Evolutionary conservation across 2,888 invertebrate genomes (phyloP).

Genomic region (Thymelicus lineola): DNA sequence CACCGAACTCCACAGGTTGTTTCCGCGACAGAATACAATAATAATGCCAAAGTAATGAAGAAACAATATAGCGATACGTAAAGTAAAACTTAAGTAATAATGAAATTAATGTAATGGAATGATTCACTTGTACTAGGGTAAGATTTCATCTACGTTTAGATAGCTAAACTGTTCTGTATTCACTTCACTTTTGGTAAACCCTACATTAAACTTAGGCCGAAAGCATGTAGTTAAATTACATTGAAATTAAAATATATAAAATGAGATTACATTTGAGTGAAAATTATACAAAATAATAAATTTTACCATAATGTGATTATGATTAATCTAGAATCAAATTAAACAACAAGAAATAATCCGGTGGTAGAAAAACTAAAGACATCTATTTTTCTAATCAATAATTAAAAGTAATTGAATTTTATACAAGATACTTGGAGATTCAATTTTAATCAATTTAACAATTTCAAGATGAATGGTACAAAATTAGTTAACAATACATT

Average conservation of each 20-base stretch:
- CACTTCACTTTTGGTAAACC: constrained; percentile 69
- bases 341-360: constrained; percentile 42
- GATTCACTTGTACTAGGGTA: constrained; percentile 58
- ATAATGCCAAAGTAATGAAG: constrained; percentile 23
- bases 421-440: constrained; percentile 20
- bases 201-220: constrained; percentile 44
- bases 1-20: constrained; percentile 24
- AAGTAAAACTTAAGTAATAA: constrained; percentile 42
- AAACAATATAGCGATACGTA: constrained; percentile 35
- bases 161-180: constrained; percentile 51
- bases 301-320: constrained; percentile 41
- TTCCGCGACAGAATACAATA: constrained; percentile 26
- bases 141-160: constrained; percentile 46
- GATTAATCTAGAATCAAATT: constrained; percentile 41
- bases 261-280: constrained; percentile 73
- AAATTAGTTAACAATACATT: background rate
- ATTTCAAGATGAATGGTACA: too few relatives aligned
- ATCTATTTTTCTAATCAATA: constrained; percentile 28
- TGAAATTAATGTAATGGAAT: constrained; percentile 57
- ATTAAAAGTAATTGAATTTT: background rate
- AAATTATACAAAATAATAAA: constrained; percentile 45
- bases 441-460: constrained; percentile 12
- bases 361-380: constrained; percentile 34
- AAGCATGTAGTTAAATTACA: constrained; percentile 33
- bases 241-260: constrained; percentile 50